These are phyloP conservation scores for Pao palembangensis DNA, from an alignment of 2,113 vertebrate species.

Conservation along the genomic window DNA sequence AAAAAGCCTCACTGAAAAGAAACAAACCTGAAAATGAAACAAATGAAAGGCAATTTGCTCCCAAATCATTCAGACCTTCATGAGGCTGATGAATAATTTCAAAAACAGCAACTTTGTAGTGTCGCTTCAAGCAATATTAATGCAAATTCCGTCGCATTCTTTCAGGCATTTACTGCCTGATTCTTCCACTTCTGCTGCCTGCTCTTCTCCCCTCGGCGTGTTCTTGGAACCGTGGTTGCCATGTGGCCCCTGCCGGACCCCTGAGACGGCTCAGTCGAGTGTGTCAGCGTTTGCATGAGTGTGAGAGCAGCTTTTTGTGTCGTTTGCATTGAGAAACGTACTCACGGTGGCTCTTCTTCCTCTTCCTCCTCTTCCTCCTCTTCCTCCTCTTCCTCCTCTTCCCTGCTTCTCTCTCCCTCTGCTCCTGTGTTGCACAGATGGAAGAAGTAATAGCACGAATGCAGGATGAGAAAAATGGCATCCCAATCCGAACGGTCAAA, in stretches of 20 bases:
- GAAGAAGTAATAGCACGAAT: constrained; percentile 95
- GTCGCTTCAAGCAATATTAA: neutral
- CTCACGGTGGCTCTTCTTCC: constrained; percentile 3
- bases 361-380: neutral
- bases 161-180: too few relatives aligned
- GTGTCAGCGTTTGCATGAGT: constrained; percentile 29
- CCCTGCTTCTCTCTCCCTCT: neutral
- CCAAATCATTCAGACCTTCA: too few relatives aligned
- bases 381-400: neutral
- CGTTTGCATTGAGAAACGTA: neutral
- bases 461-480: constrained; percentile 97
- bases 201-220: constrained; percentile 37
- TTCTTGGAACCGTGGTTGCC: constrained; percentile 48
- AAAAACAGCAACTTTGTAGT: too few relatives aligned
- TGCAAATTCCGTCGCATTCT: neutral
- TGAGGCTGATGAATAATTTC: neutral
- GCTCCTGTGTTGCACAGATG: constrained; percentile 78
- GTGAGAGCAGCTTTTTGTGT: constrained; percentile 12
- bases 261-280: constrained; percentile 32
- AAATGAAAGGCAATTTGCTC: too few relatives aligned
- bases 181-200: constrained; percentile 2
- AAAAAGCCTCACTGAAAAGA: too few relatives aligned
- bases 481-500: constrained; percentile 97
- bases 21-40: too few relatives aligned
- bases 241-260: constrained; percentile 41